Base-by-base conservation (phyloP, 2,888 invertebrate genomes). In the Leptothorax acervorum region DNA sequence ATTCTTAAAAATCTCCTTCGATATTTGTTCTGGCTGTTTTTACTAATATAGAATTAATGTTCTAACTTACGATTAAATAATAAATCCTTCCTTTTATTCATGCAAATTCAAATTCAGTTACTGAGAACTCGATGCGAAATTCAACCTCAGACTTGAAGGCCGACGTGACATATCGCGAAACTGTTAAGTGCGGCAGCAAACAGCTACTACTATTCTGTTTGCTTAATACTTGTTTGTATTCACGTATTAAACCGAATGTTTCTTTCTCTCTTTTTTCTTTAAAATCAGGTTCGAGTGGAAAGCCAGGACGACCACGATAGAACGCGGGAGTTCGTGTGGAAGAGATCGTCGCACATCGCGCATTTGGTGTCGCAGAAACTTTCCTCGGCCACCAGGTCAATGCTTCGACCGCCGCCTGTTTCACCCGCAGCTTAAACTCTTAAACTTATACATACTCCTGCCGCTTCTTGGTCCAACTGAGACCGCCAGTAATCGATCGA, bases 301-400 rank as follows among this genome's bases (percentile, higher is more conserved):
- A 97, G 98, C 94, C 95, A 96, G 84, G 97, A 97, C 92, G 97
- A 98, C 93, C 98, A 98, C 93, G 98, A 98, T 95, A 96, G 97
- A 92, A 98, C 98, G 12, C 96, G 98, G 82, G 98, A 98, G 94
- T 96, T 98, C 91, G 96, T 98, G 66, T 98, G 98, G 98, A 97
- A 96, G 91, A 96, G 97, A 88, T 98, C 98, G 90, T 97, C 98
- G 0, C 97, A 97, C 94, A 98, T 98, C 90, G 98, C 98, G 23
- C 97, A 97, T 91, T 96, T 98, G 60, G 98, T 98, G 4, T 97
- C 98, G 0, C 97, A 97, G 93, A 97, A 98, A 95, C 95, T 98
- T 57, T 96, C 96, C 5, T 95, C 96, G 6, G 96, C 96, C 5
- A 95, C 96, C 0, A 95, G 95, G 90, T 96, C 96, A n/a, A 96